Evolutionary conservation across 2,797 vertebrate species (phyloP), one percentile per base, ranked within the genome.

Genomic region (Fistularia commersonii): DNA sequence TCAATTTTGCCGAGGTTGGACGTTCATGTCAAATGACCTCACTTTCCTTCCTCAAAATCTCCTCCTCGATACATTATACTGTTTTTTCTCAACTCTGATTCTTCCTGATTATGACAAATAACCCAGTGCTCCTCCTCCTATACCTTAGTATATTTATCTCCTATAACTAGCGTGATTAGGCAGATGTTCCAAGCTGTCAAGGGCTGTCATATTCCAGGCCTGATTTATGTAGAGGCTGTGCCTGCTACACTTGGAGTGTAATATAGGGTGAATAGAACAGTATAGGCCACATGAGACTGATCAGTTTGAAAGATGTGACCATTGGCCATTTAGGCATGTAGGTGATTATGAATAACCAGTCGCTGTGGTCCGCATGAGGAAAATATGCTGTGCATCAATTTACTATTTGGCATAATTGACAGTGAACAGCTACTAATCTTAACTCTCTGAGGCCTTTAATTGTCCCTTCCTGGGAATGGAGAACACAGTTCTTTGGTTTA

Each of bases 101-200:
- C 61, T n/a, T 52, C 11, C 54, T 73, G 43, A 76, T 76, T 55
- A 48, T 69, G 65, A 76, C 57, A 66, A 69, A 77, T 55, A 72
- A 57, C 54, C 36, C 6, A 48, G 8, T 43, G 72, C 65, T 65
- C 52, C 46, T 43, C 47, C 42, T 47, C 66, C 40, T 31, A 53
- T 61, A 67, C 41, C 60, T 45, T 75, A 57, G 50, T 77, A 59
- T 76, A 67, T 77, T 77, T 70, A 64, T 69, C 51, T 57, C 55
- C 45, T 51, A 69, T 80, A 74, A 83, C 72, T 72, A 74, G 80
- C 50, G 33, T 77, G 80, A 84, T 82, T 79, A 82, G 74, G 79
- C 77, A 82, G 72, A 77, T 81, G 77, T 77, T 75, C 52, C 7
- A 41, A 63, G 69, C 65, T 72, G 66, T 78, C 77, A 65, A 13